phyloP scores from a whole-genome alignment of 2,888 invertebrate genomes.

The Phalera bucephala region DNA sequence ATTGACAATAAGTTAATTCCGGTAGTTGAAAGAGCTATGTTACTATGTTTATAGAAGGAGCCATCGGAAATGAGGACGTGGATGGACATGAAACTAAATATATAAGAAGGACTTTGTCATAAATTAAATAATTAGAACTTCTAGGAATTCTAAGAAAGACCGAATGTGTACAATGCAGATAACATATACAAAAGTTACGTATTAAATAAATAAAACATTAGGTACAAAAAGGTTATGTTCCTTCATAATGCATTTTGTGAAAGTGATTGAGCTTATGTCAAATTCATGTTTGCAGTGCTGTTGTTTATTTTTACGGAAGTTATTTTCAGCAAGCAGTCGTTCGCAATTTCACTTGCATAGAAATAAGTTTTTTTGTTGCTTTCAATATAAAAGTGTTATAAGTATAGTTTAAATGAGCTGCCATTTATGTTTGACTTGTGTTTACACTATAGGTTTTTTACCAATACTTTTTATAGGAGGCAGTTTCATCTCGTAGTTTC shows the following conservation, averaged over 20 bases:
- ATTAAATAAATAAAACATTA: slow-evolving; percentile 1
- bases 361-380: background rate
- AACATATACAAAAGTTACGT: background rate
- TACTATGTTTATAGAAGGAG: too few relatives aligned
- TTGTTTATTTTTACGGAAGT: background rate
- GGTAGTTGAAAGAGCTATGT: too few relatives aligned
- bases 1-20: too few relatives aligned
- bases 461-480: too few relatives aligned
- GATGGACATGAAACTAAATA: too few relatives aligned
- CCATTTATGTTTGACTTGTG: background rate
- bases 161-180: background rate
- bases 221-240: background rate
- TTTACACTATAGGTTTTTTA: too few relatives aligned
- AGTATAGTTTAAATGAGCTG: background rate
- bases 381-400: background rate
- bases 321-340: background rate
- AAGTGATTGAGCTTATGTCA: slow-evolving; percentile 1
- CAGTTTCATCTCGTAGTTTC: too few relatives aligned
- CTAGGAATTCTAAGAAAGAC: background rate
- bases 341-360: background rate
- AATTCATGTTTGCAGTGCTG: background rate
- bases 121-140: too few relatives aligned
- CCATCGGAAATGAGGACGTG: too few relatives aligned
- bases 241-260: slow-evolving; percentile 1
- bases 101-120: too few relatives aligned